Conservation (phyloP, 1,140 invertebrate genomes). For the Notospermus geniculatus region DNA sequence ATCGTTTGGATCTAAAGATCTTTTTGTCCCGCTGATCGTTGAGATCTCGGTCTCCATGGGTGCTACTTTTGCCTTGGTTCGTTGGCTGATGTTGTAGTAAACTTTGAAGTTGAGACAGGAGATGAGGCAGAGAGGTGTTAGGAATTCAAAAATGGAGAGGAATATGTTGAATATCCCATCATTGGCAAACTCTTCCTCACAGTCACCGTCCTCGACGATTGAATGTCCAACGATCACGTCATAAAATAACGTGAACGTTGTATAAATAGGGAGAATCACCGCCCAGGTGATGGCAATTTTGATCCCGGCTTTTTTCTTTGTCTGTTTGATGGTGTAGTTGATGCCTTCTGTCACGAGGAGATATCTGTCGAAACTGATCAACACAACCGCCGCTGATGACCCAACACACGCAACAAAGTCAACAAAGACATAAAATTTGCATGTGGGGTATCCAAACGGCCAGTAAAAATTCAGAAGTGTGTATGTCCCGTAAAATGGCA, state of each 20-base stretch:
- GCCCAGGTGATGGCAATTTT: background rate
- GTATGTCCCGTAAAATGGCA: constrained; percentile 33
- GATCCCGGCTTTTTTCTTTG: constrained; percentile 3
- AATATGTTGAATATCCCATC: background rate
- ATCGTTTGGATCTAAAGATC: background rate
- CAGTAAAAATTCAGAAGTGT: constrained; percentile 24
- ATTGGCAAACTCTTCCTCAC: constrained; percentile 2
- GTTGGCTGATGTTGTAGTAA: background rate
- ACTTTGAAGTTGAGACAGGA: background rate
- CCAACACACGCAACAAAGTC: constrained; percentile 34
- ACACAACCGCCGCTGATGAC: background rate
- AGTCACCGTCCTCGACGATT: background rate
- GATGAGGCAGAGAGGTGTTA: background rate
- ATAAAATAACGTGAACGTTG: background rate
- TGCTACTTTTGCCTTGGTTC: background rate
- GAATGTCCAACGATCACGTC: background rate
- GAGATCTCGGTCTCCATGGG: background rate
- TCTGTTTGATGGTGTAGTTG: constrained; percentile 19
- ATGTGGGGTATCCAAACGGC: constrained; percentile 32
- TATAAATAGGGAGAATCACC: constrained; percentile 24
- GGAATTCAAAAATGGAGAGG: constrained; percentile 3
- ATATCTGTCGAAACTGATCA: constrained; percentile 29
- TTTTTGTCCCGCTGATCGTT: background rate
- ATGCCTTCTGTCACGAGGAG: constrained; percentile 17
- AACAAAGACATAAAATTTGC: constrained; percentile 32